These are phyloP conservation scores for Melinaea menophilus DNA, from an alignment of 2,888 invertebrate genomes.

Conservation along the genomic window DNA sequence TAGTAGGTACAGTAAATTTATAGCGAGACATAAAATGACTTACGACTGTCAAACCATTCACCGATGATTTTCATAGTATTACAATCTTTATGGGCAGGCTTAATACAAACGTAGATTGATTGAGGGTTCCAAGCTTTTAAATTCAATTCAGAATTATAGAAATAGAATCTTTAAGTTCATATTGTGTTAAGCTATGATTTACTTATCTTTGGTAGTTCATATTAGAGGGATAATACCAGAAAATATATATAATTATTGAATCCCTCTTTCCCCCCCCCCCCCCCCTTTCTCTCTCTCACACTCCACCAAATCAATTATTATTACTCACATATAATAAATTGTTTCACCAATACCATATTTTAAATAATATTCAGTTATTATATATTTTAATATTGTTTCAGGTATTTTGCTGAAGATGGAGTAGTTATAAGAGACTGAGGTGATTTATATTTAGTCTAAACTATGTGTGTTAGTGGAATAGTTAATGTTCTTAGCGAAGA, in stretches of 20 bases:
- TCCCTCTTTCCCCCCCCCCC: too few species aligned
- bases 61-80: neutral
- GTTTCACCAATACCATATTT: too few species aligned
- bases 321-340: neutral
- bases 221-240: too few species aligned
- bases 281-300: too few species aligned
- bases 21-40: constrained; percentile 2
- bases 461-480: constrained; percentile 50
- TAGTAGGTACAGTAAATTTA: neutral
- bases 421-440: constrained; percentile 58
- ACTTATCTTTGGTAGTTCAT: too few species aligned
- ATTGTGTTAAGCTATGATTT: too few species aligned
- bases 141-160: too few species aligned
- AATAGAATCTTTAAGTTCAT: too few species aligned
- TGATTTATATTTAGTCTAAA: constrained; percentile 51
- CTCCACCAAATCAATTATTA: neutral
- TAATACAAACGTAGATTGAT: too few species aligned
- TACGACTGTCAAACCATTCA: neutral
- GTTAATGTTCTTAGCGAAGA: constrained; percentile 24
- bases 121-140: too few species aligned
- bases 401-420: constrained; percentile 44
- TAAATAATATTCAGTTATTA: constrained; percentile 6
- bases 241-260: too few species aligned
- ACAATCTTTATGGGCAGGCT: too few species aligned
- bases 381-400: constrained; percentile 49